Evolutionary conservation across 2,888 invertebrate species (phyloP).

Genomic region (Macaria liturata): DNA sequence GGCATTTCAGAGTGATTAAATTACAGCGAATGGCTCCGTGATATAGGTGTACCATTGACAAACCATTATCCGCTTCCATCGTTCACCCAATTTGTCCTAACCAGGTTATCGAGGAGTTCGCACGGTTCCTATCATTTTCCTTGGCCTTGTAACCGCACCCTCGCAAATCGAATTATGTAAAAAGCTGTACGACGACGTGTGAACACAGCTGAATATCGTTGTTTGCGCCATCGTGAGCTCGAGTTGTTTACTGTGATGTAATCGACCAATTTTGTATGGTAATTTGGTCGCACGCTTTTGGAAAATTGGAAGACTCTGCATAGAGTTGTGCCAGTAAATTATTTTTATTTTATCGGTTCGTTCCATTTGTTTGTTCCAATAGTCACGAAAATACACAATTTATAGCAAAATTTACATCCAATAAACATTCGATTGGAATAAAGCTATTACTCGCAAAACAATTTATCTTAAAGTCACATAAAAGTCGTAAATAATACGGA

Average conservation of each 20-base stretch:
- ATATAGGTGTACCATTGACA: constrained; percentile 18
- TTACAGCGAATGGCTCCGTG: constrained; percentile 9
- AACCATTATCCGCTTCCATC: constrained; percentile 13
- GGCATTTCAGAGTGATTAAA: constrained; percentile 10
- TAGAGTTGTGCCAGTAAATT: too few species aligned
- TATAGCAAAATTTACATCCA: too few species aligned
- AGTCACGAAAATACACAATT: too few species aligned
- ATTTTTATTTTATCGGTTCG: too few species aligned
- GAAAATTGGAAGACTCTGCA: constrained; percentile 14
- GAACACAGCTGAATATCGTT: constrained; percentile 8
- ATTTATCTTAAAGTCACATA: constrained; percentile 1
- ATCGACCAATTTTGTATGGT: constrained; percentile 21
- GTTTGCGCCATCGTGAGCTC: constrained; percentile 11
- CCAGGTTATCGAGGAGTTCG: constrained; percentile 15
- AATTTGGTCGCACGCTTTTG: constrained; percentile 15
- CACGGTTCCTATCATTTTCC: constrained; percentile 14
- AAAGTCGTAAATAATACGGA: constrained; percentile 37
- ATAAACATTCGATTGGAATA: too few species aligned
- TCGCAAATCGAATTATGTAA: constrained; percentile 23
- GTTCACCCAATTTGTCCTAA: constrained; percentile 14
- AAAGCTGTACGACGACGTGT: constrained; percentile 17
- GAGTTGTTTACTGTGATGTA: constrained; percentile 22
- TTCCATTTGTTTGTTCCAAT: too few species aligned
- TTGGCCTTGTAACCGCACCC: constrained; percentile 11
- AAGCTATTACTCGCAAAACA: neutral